Evolutionary conservation across 2,888 invertebrate species (phyloP), one percentile per base, ranked within the genome.

Genomic region (Spilosoma lubricipeda): DNA sequence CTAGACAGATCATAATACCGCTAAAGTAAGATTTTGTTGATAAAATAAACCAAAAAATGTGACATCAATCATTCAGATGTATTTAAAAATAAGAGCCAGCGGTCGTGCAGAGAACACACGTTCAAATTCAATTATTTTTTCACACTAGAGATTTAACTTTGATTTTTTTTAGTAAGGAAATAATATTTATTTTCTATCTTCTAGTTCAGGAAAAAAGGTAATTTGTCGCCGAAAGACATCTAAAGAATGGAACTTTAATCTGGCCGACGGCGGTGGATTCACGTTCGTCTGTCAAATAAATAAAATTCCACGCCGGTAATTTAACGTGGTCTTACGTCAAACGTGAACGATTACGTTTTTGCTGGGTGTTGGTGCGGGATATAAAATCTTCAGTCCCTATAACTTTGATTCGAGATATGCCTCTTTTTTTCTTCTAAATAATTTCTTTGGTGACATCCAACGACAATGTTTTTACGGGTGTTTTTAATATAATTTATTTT

Each of bases 301-400:
- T 87, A 88, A 84, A 86, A 88, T 88, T 86, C 87, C 84, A 77
- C 83, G 81, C 79, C 83, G 84, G 88, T 89, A 90, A 90, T 90
- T 89, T 87, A 87, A 89, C 87, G 88, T 86, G 77, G 84, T 85
- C 84, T 82, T 81, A 81, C 88, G 87, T 89, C 89, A 89, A 90
- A 89, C 87, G 89, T 87, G 87, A 88, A 84, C 86, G 87, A 87
- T 86, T 86, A 83, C 86, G 82, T 85, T 89, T 88, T 87, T 80
- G 79, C 85, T 85, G 74, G 80, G 72, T 65, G 69, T 63, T 77
- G 83, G 81, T 73, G 56, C 74, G 79, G 83, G 77, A 56, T 56
- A 69, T 69, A 64, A 75, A 75, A 67, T n/a, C 65, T 71, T 74
- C 39, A 30, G 59, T n/a, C 5, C 23, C 36, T 68, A 66, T 67